Base-by-base conservation (phyloP, 2,888 invertebrate genomes). In the Lasioglossum vierecki region DNA sequence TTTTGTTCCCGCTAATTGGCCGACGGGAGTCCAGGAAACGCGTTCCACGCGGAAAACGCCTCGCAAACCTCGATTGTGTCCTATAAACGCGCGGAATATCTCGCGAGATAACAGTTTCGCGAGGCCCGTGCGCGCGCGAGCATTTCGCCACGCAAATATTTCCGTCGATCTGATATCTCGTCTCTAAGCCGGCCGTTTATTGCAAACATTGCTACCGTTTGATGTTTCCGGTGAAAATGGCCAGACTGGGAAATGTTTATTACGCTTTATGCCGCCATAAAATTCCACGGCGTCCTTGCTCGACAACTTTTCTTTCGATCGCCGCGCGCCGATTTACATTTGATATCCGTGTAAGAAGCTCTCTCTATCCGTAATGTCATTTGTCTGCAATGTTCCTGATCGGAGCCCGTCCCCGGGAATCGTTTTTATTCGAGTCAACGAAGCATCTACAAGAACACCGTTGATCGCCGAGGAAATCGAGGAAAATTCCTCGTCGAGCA, bases 221-320 rank as follows among this genome's bases (percentile, higher is more conserved):
- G 70, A 89, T 83, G 81, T 86, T 89, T 86, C 89, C 89, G 89
- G 88, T 86, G 88, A 89, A 89, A 89, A 88, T 80, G 15, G 22
- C 78, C 74, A 35, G 53, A 70, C 76, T 63, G 41, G 82, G 73
- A 84, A 83, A 86, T 66, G 73, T 53, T 79, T 72, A 83, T 72
- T 79, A 44, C 79, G 60, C 15, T 53, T 80, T 73, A 68, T 73
- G 41, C 78, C 44, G 66, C 44, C 30, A 78, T 60, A 66, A 73
- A 87, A 82, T 82, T 79, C 74, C 68, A 53, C n/a, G 79, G 72
- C 30, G 75, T 71, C 75, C 72, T 66, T 66, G 79, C 44, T 44
- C n/a, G 78, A 49, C 87, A 71, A 82, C 80, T 86, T 83, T 83
- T 88, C 84, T 74, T 88, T 91, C 91, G 91, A 92, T 92, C 91